Base-by-base conservation (phyloP, 2,113 vertebrate species). In the Trematomus loennbergii region DNA sequence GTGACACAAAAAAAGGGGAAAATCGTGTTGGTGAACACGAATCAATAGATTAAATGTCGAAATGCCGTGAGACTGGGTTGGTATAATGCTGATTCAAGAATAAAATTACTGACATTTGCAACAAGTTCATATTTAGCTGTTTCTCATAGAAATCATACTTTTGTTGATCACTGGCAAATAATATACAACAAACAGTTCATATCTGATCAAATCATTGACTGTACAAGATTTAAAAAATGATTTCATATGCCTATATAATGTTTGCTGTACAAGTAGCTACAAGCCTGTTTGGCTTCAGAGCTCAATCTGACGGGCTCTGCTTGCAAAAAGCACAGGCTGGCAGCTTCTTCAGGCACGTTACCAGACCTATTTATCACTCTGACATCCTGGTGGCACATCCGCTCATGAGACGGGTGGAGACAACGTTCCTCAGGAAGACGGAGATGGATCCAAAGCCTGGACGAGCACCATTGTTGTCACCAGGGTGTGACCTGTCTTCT, bases 331-430 rank as follows among this genome's bases (percentile, higher is more conserved):
- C 78, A 83, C 70, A 54, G 75, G 66, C 69, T 82, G 76, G 69
- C 61, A 22, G 59, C 67, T 68, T 83, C 75, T 66, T 61, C 82
- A 90, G 88, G 74, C 82, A 60, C 52, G 67, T 61, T 85, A 87
- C 82, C 62, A 75, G 59, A 81, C 68, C 85, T 82, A 85, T 92
- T 87, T 81, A 88, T 92, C 90, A 90, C 84, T 58, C 75, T 87
- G 87, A 88, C 85, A 79, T 81, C 58, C 74, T 20, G 45, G 80
- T 86, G 86, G 61, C 84, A 84, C 71, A 67, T 88, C 60, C 59
- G 5, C 74, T 71, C 76, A 91, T 89, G 87, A 85, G 63, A 82
- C 72, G 15, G 64, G 72, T 78, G 50, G 9, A 79, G 66, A 63
- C 68, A 81, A 71, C 66, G 83, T 71, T 84, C 55, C 29, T 75